Evolutionary conservation across 2,888 invertebrate species (phyloP).

Genomic region (Amblyjoppa proteus): DNA sequence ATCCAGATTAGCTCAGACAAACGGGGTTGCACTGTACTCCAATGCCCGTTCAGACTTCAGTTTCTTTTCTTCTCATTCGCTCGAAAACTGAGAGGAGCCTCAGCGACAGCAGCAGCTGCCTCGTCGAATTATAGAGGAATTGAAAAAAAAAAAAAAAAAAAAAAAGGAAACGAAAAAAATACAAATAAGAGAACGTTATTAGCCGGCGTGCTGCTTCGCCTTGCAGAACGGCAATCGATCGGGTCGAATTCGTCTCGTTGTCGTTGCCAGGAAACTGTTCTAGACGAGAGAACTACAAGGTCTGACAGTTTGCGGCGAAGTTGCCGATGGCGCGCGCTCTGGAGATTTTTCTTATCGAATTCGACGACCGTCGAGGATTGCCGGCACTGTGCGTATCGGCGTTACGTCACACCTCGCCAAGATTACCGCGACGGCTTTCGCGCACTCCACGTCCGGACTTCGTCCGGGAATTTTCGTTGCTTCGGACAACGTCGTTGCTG

Average conservation of each 20-base stretch:
- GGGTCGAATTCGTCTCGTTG: slow-evolving; percentile 1
- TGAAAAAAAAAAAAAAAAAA: neutral
- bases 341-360: slow-evolving; percentile 52
- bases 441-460: neutral
- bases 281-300: slow-evolving; percentile 38
- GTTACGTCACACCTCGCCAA: slow-evolving; percentile 50
- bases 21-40: no score
- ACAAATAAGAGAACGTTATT: slow-evolving; percentile 22
- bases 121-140: slow-evolving; percentile 56
- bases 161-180: neutral
- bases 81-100: neutral
- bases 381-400: slow-evolving; percentile 39
- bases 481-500: neutral
- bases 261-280: slow-evolving; percentile 50
- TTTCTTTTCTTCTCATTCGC: neutral
- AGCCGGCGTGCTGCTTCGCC: slow-evolving; percentile 14
- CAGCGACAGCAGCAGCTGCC: slow-evolving; percentile 55
- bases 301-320: slow-evolving; percentile 8
- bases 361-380: slow-evolving; percentile 47
- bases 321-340: neutral
- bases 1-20: no score
- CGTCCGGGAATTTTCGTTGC: neutral
- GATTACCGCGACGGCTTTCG: slow-evolving; percentile 15
- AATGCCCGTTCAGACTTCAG: neutral
- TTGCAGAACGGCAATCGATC: slow-evolving; percentile 42